Conservation (phyloP, 2,888 invertebrate species). For the Calameuta pallipes region DNA sequence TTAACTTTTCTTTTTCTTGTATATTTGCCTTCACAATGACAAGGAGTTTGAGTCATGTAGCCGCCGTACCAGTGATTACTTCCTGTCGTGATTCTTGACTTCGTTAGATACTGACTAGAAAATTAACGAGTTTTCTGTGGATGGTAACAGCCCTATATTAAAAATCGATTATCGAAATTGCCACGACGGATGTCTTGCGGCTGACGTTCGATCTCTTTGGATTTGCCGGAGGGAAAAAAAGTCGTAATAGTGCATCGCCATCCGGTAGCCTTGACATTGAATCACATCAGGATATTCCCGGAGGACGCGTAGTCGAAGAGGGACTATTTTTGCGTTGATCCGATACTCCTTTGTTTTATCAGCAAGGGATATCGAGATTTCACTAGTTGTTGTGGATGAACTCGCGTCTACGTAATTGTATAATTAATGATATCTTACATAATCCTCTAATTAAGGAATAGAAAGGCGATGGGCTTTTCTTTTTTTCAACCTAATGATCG, state of each 20-base stretch:
- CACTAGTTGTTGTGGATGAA: background rate
- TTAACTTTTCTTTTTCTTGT: background rate
- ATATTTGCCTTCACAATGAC: background rate
- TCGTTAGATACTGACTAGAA: background rate
- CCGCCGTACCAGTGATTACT: background rate
- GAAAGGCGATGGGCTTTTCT: constrained; percentile 6
- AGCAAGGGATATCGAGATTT: background rate
- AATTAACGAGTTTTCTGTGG: background rate
- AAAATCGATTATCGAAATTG: background rate
- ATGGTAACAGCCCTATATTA: background rate
- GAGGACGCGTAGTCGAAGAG: background rate
- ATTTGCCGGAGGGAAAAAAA: background rate
- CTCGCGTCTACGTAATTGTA: background rate
- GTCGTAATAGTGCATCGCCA: background rate
- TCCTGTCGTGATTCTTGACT: background rate
- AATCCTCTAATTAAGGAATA: constrained; percentile 28
- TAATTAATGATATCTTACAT: constrained; percentile 13
- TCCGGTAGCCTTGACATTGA: background rate
- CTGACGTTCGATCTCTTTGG: background rate
- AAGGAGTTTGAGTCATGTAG: background rate
- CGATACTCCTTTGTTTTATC: background rate
- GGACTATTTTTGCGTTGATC: background rate
- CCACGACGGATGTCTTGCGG: background rate
- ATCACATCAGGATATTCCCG: background rate
- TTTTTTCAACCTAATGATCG: background rate